Conservation (phyloP, 2,888 invertebrate species). For the Gymnosoma rotundatum region DNA sequence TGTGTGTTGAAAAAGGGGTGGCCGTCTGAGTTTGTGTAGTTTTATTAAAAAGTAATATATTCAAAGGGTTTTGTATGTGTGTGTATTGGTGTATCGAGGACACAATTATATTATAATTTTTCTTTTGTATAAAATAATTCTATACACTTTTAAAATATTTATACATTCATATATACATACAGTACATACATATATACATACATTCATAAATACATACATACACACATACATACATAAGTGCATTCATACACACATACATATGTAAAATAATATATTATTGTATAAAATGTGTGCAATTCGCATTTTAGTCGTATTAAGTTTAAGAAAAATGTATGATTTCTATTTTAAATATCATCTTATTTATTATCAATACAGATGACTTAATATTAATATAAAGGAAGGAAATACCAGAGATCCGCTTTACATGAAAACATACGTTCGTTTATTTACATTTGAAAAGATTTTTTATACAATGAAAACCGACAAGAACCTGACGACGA, state of each 20-base stretch:
- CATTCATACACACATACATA: too few relatives aligned
- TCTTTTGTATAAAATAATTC: constrained; percentile 26
- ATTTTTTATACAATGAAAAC: not conserved
- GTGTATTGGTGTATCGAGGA: not conserved
- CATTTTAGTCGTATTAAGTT: not conserved
- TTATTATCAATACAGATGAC: constrained; percentile 15
- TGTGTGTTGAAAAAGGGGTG: constrained; percentile 22
- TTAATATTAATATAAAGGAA: constrained; percentile 29
- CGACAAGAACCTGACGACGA: not conserved
- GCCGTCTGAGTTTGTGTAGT: constrained; percentile 5
- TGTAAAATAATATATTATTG: not conserved
- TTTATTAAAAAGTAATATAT: not conserved
- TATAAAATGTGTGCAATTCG: not conserved
- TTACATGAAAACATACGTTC: constrained; percentile 7
- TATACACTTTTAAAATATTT: constrained; percentile 17
- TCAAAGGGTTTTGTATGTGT: not conserved
- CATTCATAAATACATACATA: not conserved
- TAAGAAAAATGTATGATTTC: constrained; percentile 1
- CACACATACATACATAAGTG: too few relatives aligned
- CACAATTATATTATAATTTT: constrained; percentile 14
- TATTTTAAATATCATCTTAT: not conserved
- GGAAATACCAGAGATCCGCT: constrained; percentile 30
- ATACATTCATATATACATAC: not conserved
- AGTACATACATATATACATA: not conserved
- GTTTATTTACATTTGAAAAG: constrained; percentile 23